Percentiles rank a stretch among this genome's conserved stretches.
phyloP scores from a whole-genome alignment of 2,113 vertebrate genomes.

The Mesitornis unicolor region DNA sequence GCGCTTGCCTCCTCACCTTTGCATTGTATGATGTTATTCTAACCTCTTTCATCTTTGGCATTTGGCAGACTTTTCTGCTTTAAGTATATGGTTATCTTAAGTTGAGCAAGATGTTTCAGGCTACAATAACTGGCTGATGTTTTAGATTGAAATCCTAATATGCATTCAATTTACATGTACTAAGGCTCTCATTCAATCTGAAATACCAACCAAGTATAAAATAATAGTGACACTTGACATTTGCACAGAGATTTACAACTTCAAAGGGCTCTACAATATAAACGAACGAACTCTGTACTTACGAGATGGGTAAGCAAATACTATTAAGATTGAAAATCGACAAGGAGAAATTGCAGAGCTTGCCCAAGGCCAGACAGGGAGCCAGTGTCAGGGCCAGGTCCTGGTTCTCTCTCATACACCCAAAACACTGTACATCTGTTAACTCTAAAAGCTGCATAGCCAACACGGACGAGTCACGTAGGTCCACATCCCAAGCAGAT shows the following conservation, averaged over 20 bases:
- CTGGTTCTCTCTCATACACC: not conserved
- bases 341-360: not conserved
- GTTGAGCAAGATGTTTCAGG: constrained; percentile 65
- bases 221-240: constrained; percentile 66
- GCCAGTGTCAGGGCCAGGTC: not conserved
- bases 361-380: not conserved
- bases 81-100: constrained; percentile 55
- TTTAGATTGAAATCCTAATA: constrained; percentile 59
- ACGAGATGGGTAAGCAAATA: constrained; percentile 19
- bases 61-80: constrained; percentile 48
- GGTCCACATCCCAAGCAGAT: not conserved
- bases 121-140: constrained; percentile 50
- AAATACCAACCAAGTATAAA: constrained; percentile 44
- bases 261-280: constrained; percentile 48
- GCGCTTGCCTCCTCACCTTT: constrained; percentile 55
- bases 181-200: constrained; percentile 37
- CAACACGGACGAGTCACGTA: fast-evolving
- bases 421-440: not conserved
- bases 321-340: not conserved
- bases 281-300: constrained; percentile 1
- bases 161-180: constrained; percentile 61
- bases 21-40: constrained; percentile 39
- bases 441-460: not conserved
- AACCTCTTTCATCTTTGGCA: constrained; percentile 65
- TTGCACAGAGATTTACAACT: constrained; percentile 38